Evolutionary conservation across 2,113 vertebrate species (phyloP), one percentile per base, ranked within the genome.

Genomic region (Sisor rabdophorus): DNA sequence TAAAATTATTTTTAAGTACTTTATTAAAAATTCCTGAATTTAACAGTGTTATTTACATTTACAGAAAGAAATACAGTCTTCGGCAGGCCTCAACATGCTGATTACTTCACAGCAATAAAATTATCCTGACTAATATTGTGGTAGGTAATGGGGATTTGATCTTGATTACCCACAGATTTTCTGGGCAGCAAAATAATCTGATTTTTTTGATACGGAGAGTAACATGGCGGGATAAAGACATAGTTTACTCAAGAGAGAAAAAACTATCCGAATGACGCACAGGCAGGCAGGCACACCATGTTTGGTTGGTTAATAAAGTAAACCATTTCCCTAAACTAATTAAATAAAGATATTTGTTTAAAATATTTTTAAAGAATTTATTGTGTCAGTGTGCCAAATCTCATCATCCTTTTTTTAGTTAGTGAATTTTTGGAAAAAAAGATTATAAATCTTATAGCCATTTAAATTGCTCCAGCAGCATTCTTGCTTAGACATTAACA

Each of bases 271-370:
- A 80, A 83, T 80, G 53, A 80, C 81, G 76, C 16, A 71, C 75
- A 80, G 71, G 50, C 71, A 73, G 71, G 32, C 32, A 4, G 7
- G 32, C 71, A 77, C 52, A n/a, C 52, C 71, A 32, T 71, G 79
- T 77, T 52, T 44, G 75, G 64, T 40, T 55, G 47, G 78, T 80
- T 78, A 71, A 71, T 71, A 71, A 83, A 80, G 79, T 77, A 74
- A 80, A 75, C 80, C 75, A 53, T 64, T 59, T 83, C 64, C 81
- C 75, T 80, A 71, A 83, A 77, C 78, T 83, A 83, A 83, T 83
- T 80, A 80, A 61, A 70, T 56, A n/a, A 24, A 54, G 20, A 73
- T 58, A 69, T 63, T 71, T 63, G 72, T 65, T 80, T 44, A 69
- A 83, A 80, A 67, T 78, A 72, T 36, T 55, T 48, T 71, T 30